Conservation (phyloP, 1,140 invertebrate genomes). For the Euura lappo region DNA sequence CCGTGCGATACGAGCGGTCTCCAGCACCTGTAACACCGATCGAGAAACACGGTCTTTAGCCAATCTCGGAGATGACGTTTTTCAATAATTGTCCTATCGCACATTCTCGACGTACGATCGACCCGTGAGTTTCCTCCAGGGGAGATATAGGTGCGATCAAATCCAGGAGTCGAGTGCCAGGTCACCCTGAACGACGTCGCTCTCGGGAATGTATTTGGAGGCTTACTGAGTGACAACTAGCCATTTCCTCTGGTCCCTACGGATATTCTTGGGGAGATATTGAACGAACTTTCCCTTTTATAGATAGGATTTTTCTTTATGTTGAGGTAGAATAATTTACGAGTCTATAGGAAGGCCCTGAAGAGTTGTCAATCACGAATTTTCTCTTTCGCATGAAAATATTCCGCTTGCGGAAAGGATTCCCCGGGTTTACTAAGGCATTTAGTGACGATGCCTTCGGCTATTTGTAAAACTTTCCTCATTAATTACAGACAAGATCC, state of each 20-base stretch:
- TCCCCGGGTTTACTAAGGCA: slow-evolving; percentile 37
- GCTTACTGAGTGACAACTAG: background rate
- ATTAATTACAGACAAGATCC: slow-evolving; percentile 54
- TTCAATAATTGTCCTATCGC: background rate
- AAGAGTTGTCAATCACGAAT: slow-evolving; percentile 28
- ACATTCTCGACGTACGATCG: too few species aligned
- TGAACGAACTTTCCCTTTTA: too few species aligned
- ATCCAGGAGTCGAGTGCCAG: slow-evolving; percentile 28
- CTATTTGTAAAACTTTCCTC: slow-evolving; percentile 55
- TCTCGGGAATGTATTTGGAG: background rate
- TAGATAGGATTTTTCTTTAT: too few species aligned
- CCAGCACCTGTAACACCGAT: slow-evolving; percentile 53
- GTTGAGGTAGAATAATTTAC: too few species aligned
- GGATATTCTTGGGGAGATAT: too few species aligned
- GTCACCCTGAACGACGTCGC: background rate
- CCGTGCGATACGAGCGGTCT: slow-evolving; percentile 66
- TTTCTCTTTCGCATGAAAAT: slow-evolving; percentile 27
- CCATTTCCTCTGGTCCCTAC: background rate
- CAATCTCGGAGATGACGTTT: slow-evolving; percentile 9
- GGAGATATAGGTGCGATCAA: background rate
- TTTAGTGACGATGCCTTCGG: slow-evolving; percentile 43
- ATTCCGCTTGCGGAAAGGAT: slow-evolving; percentile 36
- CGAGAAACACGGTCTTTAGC: slow-evolving; percentile 15
- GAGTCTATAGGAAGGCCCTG: too few species aligned
- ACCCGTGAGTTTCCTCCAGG: background rate